phyloP scores from a whole-genome alignment of 2,113 vertebrate genomes.

The Gnathonemus longibarbis region DNA sequence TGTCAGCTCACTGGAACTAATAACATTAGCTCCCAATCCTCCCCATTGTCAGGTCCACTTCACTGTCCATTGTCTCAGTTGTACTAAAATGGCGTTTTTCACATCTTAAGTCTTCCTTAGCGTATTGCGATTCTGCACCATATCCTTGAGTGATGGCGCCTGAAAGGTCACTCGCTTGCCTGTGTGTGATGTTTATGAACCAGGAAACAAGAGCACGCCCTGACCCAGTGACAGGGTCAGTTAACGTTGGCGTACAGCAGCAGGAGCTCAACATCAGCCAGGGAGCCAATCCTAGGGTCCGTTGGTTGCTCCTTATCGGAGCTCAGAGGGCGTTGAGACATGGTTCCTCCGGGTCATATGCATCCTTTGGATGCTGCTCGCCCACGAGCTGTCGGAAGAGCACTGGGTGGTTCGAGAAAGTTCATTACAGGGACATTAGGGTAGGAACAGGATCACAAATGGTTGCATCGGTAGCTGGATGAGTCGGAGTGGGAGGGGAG shows the following conservation, averaged over 20 bases:
- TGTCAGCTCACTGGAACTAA: not conserved
- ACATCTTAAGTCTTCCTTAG: conserved; percentile 7
- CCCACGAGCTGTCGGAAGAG: not conserved
- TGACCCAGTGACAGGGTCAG: not conserved
- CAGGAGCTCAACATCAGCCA: not conserved
- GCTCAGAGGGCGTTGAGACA: not conserved
- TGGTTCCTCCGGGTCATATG: not conserved
- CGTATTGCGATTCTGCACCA: not conserved
- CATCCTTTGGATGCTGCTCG: not conserved
- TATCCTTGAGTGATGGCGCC: not conserved
- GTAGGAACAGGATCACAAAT: not conserved
- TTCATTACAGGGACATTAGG: not conserved
- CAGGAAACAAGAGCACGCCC: not conserved
- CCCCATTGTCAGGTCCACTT: not conserved
- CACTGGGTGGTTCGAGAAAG: not conserved
- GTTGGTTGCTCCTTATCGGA: not conserved
- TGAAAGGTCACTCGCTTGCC: not conserved
- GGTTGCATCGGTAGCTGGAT: not conserved
- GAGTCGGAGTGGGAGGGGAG: not conserved
- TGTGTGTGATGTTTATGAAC: conserved; percentile 6
- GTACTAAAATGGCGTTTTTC: not conserved
- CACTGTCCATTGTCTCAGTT: not conserved
- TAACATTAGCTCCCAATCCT: not conserved
- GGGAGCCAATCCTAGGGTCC: not conserved
- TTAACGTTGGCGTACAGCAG: not conserved